A percentile compares a stretch with the other conserved stretches of the same genome.
phyloP scores from a whole-genome alignment of 2,888 invertebrate species.

The Ctenicera cuprea region DNA sequence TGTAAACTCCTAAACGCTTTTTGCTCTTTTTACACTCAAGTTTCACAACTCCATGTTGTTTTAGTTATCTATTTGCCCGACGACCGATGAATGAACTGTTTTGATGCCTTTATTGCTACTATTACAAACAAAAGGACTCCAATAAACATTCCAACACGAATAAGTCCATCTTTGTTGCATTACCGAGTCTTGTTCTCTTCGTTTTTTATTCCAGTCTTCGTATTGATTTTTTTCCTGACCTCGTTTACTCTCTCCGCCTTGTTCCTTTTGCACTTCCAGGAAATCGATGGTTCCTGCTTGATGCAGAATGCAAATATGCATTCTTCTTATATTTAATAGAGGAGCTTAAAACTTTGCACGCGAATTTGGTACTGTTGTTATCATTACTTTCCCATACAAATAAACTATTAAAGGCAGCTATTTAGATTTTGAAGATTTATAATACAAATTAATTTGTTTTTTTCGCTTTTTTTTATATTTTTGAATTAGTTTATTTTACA shows the following conservation, averaged over 20 bases:
- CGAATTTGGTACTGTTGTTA: too few relatives aligned
- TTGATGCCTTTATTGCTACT: conserved; percentile 70
- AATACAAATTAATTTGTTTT: too few relatives aligned
- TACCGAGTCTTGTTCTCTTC: conserved; percentile 58
- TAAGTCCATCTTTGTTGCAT: conserved; percentile 64
- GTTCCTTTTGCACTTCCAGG: conserved; percentile 41
- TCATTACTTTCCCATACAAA: too few relatives aligned
- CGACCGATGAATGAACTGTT: conserved; percentile 70
- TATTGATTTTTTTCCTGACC: conserved; percentile 56
- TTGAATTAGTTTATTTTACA: too few relatives aligned
- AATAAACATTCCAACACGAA: conserved; percentile 67
- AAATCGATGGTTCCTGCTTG: conserved; percentile 26
- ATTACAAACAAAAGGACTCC: conserved; percentile 68
- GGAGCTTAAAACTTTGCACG: too few relatives aligned
- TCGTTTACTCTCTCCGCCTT: conserved; percentile 46
- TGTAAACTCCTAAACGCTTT: conserved; percentile 49
- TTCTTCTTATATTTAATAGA: background rate
- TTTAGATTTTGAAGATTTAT: too few relatives aligned
- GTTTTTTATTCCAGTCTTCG: conserved; percentile 60
- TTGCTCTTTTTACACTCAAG: conserved; percentile 66
- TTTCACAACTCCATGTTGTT: conserved; percentile 67
- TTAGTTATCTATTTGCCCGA: conserved; percentile 68
- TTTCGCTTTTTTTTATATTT: too few relatives aligned
- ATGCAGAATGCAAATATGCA: background rate
- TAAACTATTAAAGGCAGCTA: too few relatives aligned